phyloP scores from a whole-genome alignment of 2,888 invertebrate genomes.

The Agrilus mali region DNA sequence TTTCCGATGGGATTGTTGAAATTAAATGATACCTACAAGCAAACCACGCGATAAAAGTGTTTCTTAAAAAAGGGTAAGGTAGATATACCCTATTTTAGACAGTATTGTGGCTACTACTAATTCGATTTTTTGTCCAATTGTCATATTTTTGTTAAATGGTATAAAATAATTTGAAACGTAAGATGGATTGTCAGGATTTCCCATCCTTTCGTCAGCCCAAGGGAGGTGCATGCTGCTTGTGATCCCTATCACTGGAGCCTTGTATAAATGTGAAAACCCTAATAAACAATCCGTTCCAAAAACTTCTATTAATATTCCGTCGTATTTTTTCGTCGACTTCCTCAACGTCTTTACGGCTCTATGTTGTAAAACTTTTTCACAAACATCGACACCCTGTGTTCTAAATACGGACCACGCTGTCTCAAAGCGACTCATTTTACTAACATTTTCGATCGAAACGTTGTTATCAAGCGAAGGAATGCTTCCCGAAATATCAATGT shows the following conservation, averaged over 20 bases:
- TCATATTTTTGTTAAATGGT: slow-evolving; percentile 39
- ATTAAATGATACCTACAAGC: slow-evolving; percentile 12
- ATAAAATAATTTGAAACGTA: slow-evolving; percentile 44
- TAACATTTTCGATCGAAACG: slow-evolving; percentile 11
- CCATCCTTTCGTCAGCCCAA: slow-evolving; percentile 42
- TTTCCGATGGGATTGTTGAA: slow-evolving; percentile 22
- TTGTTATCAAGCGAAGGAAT: slow-evolving; percentile 15
- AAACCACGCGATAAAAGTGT: background rate
- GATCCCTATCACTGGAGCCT: slow-evolving; percentile 42
- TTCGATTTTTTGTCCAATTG: slow-evolving; percentile 37
- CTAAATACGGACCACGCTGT: slow-evolving; percentile 8
- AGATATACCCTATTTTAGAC: slow-evolving; percentile 13
- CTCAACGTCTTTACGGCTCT: slow-evolving; percentile 8
- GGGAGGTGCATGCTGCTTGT: slow-evolving; percentile 44
- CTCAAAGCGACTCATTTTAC: slow-evolving; percentile 1
- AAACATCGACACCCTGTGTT: slow-evolving; percentile 9
- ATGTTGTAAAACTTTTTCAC: slow-evolving; percentile 8
- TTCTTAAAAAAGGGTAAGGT: background rate
- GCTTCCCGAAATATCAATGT: slow-evolving; percentile 17
- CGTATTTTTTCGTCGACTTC: slow-evolving; percentile 11
- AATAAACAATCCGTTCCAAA: slow-evolving; percentile 49
- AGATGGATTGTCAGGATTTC: slow-evolving; percentile 45
- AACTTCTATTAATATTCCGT: slow-evolving; percentile 41
- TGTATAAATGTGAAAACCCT: slow-evolving; percentile 42
- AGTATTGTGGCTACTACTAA: slow-evolving; percentile 27